Evolutionary conservation across 1,140 invertebrate species (phyloP), one percentile per base, ranked within the genome.

Genomic region (Halotydeus destructor): DNA sequence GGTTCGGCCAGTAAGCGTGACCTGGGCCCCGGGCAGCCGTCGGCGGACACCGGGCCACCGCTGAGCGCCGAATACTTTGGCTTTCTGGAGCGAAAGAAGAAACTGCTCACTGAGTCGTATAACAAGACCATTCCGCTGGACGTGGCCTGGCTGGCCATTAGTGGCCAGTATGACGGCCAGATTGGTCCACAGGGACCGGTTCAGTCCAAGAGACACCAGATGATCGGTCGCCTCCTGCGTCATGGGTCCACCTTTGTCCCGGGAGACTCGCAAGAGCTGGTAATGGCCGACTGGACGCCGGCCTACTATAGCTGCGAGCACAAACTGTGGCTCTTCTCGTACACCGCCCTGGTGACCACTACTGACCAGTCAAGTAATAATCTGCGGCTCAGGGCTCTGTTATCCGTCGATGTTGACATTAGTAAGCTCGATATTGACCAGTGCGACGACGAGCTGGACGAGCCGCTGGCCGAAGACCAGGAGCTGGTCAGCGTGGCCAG

Each of bases 351-450:
- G 14, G 69, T 79, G 42, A 65, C 36, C 6, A 6, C 45, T 16
- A 4, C 38, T 6, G 26, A 11, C 16, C 9, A 11, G 19, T 40
- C 21, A 42, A 30, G 12, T 12, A 37, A 14, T 43, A 28, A 21
- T 43, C 12, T 16, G 5, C 16, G 47, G 5, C 38, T 54, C 1
- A 40, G 46, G 23, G 78, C 78, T 38, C 72, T 82, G 52, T 64
- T 84, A 26, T 80, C 76, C 44, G 65, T 84, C 38, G 80, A 86
- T 59, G 72, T 85, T 49, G 78, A 85, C 58, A 66, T 85, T 52
- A 78, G 76, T 32, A 64, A 68, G 36, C 61, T 85, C 50, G 76
- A 83, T 55, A 71, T 86, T 43, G 83, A 86, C 61, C 82, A 86
- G 54, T 86, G 82, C 56, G 78, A 83, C 51, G 54, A 34, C 11